Percentiles rank a stretch among this genome's conserved stretches.
Conservation (phyloP, 2,888 invertebrate genomes). For the Tanypteryx hageni region DNA sequence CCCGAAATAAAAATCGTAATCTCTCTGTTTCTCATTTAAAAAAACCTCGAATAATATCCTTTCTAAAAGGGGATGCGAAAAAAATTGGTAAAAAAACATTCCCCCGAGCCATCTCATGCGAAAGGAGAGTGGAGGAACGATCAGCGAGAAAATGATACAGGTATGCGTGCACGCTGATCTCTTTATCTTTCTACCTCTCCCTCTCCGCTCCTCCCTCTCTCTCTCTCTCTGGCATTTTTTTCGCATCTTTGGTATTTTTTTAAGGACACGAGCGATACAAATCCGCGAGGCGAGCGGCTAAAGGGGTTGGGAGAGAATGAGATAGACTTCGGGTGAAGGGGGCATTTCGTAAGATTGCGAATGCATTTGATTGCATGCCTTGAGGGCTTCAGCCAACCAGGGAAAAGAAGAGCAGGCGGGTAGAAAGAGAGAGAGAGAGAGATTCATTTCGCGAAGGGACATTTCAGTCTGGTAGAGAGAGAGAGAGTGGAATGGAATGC, state of each 20-base stretch:
- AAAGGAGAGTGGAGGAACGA: neutral
- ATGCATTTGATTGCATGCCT: constrained; percentile 62
- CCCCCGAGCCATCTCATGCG: neutral
- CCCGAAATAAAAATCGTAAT: no score
- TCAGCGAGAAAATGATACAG: neutral
- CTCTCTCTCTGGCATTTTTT: neutral
- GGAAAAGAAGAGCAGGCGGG: neutral
- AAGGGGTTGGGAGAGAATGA: neutral
- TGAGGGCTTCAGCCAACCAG: constrained; percentile 22
- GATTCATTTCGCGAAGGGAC: constrained; percentile 54
- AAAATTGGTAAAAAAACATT: no score
- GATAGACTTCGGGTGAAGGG: neutral
- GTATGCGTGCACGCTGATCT: neutral
- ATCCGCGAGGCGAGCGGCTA: neutral
- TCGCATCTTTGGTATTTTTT: neutral
- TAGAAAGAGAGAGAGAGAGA: neutral
- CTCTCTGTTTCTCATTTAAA: neutral
- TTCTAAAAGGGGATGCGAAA: neutral
- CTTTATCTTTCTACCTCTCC: neutral
- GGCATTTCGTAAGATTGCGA: constrained; percentile 62
- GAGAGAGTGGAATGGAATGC: neutral
- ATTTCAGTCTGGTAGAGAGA: constrained; percentile 16
- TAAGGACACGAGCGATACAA: constrained; percentile 31
- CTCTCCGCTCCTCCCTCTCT: neutral
- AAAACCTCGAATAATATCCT: neutral